A percentile compares a stretch with the other conserved stretches of the same genome.
phyloP scores from a whole-genome alignment of 1,140 invertebrate genomes.

The Nephila pilipes region DNA sequence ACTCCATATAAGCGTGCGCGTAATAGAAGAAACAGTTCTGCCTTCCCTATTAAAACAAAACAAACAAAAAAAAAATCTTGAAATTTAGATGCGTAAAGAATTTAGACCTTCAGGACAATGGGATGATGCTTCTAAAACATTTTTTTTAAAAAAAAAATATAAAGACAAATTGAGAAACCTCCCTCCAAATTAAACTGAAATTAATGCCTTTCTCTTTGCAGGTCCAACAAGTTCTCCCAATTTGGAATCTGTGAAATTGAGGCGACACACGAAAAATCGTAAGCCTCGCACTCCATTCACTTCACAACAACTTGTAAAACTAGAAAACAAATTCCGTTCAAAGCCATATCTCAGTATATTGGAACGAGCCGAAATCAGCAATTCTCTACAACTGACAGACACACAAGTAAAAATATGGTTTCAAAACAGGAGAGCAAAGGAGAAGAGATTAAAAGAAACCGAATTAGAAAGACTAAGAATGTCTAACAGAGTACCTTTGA shows the following conservation, averaged over 20 bases:
- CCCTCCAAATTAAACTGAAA: too few relatives aligned
- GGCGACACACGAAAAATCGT: conserved; percentile 97
- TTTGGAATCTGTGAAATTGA: conserved; percentile 87
- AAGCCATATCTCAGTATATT: conserved; percentile 98
- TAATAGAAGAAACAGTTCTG: too few relatives aligned
- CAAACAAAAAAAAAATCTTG: too few relatives aligned
- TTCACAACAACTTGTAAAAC: conserved; percentile 94
- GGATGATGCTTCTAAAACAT: too few relatives aligned
- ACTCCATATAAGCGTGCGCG: too few relatives aligned
- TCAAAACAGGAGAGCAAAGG: conserved; percentile 84
- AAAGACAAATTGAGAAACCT: too few relatives aligned
- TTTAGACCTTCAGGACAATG: too few relatives aligned
- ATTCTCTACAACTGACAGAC: conserved; percentile 95
- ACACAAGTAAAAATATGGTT: conserved; percentile 85
- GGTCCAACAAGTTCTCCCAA: conserved; percentile 89
- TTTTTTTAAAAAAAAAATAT: too few relatives aligned
- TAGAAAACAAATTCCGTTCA: conserved; percentile 97
- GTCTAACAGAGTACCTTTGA: conserved; percentile 73
- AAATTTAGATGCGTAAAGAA: too few relatives aligned
- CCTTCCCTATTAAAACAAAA: too few relatives aligned
- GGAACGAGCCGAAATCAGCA: conserved; percentile 97
- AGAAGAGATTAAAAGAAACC: conserved; percentile 82
- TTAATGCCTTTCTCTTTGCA: conserved; percentile 81
- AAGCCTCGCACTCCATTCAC: conserved; percentile 99
- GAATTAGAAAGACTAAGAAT: conserved; percentile 82